phyloP scores from a whole-genome alignment of 2,113 vertebrate genomes.

The Rhineura floridana region DNA sequence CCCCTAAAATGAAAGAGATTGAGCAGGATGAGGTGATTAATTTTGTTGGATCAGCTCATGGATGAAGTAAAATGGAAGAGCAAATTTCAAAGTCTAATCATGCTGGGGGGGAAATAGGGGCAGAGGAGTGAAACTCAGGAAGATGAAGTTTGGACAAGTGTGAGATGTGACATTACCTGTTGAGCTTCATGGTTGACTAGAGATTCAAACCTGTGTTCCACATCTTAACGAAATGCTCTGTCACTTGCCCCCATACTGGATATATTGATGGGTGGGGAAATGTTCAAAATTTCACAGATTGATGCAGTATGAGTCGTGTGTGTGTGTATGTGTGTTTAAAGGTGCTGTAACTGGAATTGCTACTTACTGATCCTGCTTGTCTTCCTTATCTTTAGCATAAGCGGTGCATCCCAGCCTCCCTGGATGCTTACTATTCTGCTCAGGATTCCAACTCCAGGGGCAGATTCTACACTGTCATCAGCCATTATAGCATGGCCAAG shows the following conservation, averaged over 20 bases:
- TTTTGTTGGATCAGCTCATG: not conserved
- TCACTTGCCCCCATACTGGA: not conserved
- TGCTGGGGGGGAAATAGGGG: not conserved
- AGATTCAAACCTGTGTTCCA: not conserved
- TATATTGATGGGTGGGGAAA: not conserved
- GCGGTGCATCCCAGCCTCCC: conserved; percentile 95
- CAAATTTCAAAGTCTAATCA: not conserved
- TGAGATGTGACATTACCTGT: not conserved
- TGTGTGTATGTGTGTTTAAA: not conserved
- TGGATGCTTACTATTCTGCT: conserved; percentile 95
- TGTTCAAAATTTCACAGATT: not conserved
- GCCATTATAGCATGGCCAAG: conserved; percentile 99
- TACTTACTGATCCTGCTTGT: conserved; percentile 23
- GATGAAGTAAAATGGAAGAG: not conserved
- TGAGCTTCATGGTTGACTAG: not conserved
- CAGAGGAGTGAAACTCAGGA: not conserved
- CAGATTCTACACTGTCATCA: conserved; percentile 98
- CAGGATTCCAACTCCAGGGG: conserved; percentile 95
- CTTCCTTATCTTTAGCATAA: conserved; percentile 84
- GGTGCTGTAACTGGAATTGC: not conserved
- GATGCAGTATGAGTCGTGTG: not conserved
- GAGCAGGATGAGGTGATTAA: not conserved
- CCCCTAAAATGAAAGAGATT: not conserved
- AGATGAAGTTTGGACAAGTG: not conserved
- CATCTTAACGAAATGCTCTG: not conserved